Percentiles rank a stretch among this genome's conserved stretches.
Evolutionary conservation across 1,140 invertebrate genomes (phyloP).

Genomic region (Lucilia cuprina): DNA sequence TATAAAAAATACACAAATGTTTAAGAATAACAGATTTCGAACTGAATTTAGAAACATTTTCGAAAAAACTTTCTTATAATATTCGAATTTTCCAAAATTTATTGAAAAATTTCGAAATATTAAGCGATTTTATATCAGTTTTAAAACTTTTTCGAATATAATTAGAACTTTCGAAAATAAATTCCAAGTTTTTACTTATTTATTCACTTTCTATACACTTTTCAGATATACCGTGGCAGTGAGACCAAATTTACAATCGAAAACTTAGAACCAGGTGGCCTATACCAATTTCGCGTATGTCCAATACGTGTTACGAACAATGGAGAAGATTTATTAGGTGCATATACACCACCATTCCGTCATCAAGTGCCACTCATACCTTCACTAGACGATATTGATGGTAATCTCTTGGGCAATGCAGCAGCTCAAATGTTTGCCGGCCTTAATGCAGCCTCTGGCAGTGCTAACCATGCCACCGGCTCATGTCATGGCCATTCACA

Average conservation of each 20-base stretch:
- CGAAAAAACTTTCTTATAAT: too few species aligned
- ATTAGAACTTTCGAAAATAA: too few species aligned
- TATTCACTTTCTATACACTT: conserved; percentile 23
- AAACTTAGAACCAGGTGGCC: conserved; percentile 72
- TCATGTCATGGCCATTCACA: conserved; percentile 38
- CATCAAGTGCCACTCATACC: conserved; percentile 51
- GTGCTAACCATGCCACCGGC: background rate
- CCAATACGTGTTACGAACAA: conserved; percentile 70
- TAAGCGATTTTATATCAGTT: too few species aligned
- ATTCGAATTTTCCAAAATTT: too few species aligned
- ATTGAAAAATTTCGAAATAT: too few species aligned
- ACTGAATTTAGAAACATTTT: too few species aligned
- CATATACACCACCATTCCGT: conserved; percentile 70
- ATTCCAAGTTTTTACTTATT: too few species aligned
- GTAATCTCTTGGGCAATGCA: conserved; percentile 40
- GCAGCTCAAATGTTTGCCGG: conserved; percentile 46
- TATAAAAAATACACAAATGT: too few species aligned
- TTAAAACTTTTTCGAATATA: too few species aligned
- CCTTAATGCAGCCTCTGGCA: conserved; percentile 21
- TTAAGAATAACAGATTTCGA: too few species aligned
- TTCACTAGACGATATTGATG: conserved; percentile 45
- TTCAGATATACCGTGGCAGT: conserved; percentile 74
- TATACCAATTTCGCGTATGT: conserved; percentile 78
- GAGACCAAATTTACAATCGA: conserved; percentile 72
- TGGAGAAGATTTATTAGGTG: conserved; percentile 70